Conservation (phyloP, 2,113 vertebrate genomes). For the Pardalotus punctatus region DNA sequence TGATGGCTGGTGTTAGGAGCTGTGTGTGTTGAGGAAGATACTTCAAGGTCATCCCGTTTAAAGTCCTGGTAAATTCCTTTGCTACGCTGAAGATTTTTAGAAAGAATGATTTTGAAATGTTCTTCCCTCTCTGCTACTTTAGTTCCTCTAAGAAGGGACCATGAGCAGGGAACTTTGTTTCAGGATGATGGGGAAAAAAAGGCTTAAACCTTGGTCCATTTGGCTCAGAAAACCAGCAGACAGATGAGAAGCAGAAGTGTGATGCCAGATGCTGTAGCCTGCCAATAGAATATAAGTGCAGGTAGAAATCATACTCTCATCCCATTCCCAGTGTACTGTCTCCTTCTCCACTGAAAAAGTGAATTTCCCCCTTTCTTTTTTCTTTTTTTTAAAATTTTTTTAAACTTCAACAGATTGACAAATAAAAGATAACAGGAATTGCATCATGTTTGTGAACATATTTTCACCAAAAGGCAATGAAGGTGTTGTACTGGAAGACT, state of each 20-base stretch:
- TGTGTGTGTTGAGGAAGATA: not conserved
- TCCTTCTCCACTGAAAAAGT: not conserved
- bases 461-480: not conserved
- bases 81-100: not conserved
- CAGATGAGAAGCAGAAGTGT: not conserved
- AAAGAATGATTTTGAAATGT: not conserved
- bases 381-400: too few relatives aligned
- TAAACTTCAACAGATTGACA: not conserved
- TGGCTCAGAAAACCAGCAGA: not conserved
- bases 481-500: not conserved
- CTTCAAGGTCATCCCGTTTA: not conserved
- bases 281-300: rapidly evolving
- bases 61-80: not conserved
- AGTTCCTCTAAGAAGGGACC: not conserved
- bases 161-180: not conserved
- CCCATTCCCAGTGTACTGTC: not conserved
- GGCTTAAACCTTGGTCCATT: not conserved
- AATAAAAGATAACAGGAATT: not conserved
- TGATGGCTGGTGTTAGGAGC: not conserved
- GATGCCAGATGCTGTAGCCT: not conserved
- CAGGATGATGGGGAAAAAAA: not conserved
- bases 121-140: not conserved
- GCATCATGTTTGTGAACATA: not conserved
- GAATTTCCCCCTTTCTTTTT: not conserved
- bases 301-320: not conserved